These are phyloP conservation scores for Brachyrhaphis roseni DNA, from an alignment of 2,797 vertebrate genomes.

Conservation along the genomic window DNA sequence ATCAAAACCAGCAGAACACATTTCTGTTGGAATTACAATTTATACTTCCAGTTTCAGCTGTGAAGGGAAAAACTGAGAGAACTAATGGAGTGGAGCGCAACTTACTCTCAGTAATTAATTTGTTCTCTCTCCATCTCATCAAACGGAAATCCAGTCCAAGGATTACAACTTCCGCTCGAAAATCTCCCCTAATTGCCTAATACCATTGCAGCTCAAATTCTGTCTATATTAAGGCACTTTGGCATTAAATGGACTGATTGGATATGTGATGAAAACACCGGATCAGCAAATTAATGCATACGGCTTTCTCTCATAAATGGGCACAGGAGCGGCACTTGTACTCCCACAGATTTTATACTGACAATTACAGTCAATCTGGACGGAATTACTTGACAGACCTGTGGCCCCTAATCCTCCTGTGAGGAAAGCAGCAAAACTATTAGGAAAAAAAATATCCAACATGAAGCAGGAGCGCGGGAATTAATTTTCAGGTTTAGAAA, in stretches of 20 bases:
- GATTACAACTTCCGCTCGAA: slow-evolving; percentile 94
- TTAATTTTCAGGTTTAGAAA: not conserved
- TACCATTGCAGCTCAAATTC: slow-evolving; percentile 97
- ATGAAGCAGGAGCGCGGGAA: not conserved
- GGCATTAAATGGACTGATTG: slow-evolving; percentile 94
- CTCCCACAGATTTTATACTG: slow-evolving; percentile 94
- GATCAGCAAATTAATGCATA: slow-evolving; percentile 92
- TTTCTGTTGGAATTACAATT: not conserved
- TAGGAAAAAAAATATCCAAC: not conserved
- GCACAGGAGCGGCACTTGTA: slow-evolving; percentile 92
- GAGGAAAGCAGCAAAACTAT: slow-evolving; percentile 67
- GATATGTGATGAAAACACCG: slow-evolving; percentile 98
- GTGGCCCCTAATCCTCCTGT: slow-evolving; percentile 78
- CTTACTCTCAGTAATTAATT: slow-evolving; percentile 91
- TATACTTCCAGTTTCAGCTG: not conserved
- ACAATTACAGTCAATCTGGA: slow-evolving; percentile 97
- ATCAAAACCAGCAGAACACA: not conserved
- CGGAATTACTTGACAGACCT: slow-evolving; percentile 83
- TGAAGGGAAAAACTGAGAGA: slow-evolving; percentile 38
- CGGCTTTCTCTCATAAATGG: slow-evolving; percentile 90
- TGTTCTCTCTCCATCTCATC: slow-evolving; percentile 89
- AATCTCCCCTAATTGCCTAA: slow-evolving; percentile 97
- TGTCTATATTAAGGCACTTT: slow-evolving; percentile 96
- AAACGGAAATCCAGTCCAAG: slow-evolving; percentile 86
- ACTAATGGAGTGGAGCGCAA: slow-evolving; percentile 76